Evolutionary conservation across 1,140 invertebrate species (phyloP), one percentile per base, ranked within the genome.

Genomic region (Cardiocondyla obscurior): DNA sequence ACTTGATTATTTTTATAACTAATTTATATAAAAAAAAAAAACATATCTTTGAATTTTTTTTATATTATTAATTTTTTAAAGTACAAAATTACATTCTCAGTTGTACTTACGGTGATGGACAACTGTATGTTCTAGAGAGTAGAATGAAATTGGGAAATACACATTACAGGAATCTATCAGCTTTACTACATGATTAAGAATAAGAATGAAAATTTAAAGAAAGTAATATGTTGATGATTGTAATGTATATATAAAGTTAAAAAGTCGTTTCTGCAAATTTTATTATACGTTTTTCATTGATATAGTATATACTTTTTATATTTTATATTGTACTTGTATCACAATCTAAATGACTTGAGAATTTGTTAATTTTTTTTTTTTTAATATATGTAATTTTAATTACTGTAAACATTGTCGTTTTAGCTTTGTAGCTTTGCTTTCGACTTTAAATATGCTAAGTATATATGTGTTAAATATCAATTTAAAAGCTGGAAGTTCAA

Each of bases 231-330:
- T 49, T 84, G 44, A 46, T 8, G 51, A 58, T n/a, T 85, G n/a
- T 73, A 51, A 73, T 65, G 69, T 87, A 57, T 79, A 88, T 22
- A 83, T 60, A 64, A 79, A 51, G 67, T 85, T 81, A 19, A 82
- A 58, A 87, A n/a, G 53, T 81, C 58, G 46, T 70, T 84, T 82
- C 72, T 69, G 44, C 22, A 88, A 77, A 87, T 53, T 42, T 72
- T 82, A 65, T 28, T 39, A 67, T 58, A 36, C 62, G 36, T 83
- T 77, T 84, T 74, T 14, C 2, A 49, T 44, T 53, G 0, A 28
- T 82, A 76, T 79, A 46, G 25, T 84, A 72, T 74, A 83, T 83
- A 36, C 30, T 81, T 81, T 81, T 55, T 42, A 60, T 53, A 76
- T 42, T 33, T 58, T 79, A 60, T 44, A 19, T 65, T n/a, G 2